Base-by-base conservation (phyloP, 2,797 vertebrate genomes). In the Cetoscarus ocellatus region DNA sequence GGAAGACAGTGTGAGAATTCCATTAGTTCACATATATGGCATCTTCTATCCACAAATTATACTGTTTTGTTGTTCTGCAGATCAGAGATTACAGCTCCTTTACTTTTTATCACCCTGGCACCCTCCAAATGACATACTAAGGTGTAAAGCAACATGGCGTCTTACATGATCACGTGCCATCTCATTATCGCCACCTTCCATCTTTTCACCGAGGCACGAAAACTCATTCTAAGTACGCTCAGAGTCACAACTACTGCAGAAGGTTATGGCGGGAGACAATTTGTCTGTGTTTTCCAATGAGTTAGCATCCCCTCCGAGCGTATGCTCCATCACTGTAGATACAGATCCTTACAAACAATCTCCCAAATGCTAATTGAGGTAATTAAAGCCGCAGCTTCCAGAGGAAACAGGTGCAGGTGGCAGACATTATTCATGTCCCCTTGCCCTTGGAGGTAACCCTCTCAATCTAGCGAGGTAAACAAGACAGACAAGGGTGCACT, bases 281-380 rank as follows among this genome's bases (percentile, higher is more conserved):
- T 92, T 90, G 89, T 92, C 90, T 90, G 87, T 88, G 85, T 88
- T 91, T 91, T 85, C 88, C 87, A 88, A 80, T 86, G 90, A 89
- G 88, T 87, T 90, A 78, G 87, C 88, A 72, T 88, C 88, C 90
- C 91, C 90, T 91, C 87, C 49, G 75, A 92, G 90, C 82, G 72
- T 86, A 88, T 87, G 89, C 90, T 93, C 86, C 89, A 93, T 93
- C 92, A 92, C 89, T 86, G 88, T 88, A 91, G 91, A 92, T 92
- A 91, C 91, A 86, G 82, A 91, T 92, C 90, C 88, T 90, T 87
- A 90, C 91, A 91, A 93, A 94, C 89, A 93, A 91, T 92, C 92
- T 93, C 90, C 92, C 88, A 92, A 94, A 93, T 94, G 92, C 93
- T 95, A 94, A 95, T 94, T 93, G 91, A 88, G 88, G 91, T 94